Conservation (phyloP, 2,888 invertebrate species). For the Yponomeuta cagnagella region DNA sequence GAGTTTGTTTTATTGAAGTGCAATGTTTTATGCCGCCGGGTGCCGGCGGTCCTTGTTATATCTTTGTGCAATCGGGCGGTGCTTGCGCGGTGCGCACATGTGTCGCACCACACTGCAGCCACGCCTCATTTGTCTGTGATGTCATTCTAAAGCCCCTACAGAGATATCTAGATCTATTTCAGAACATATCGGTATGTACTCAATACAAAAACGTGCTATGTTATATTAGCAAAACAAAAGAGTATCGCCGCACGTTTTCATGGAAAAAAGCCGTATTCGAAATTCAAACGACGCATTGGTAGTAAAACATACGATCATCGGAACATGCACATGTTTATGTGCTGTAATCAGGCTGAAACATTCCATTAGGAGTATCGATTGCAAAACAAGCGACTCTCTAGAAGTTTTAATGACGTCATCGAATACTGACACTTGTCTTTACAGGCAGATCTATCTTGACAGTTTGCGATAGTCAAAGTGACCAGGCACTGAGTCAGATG, state of each 20-base stretch:
- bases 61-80: slow-evolving; percentile 59
- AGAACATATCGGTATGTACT: slow-evolving; percentile 1
- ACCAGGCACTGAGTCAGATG: neutral
- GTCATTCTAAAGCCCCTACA: slow-evolving; percentile 26
- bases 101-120: slow-evolving; percentile 33
- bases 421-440: no score
- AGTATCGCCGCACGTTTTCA: neutral
- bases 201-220: neutral
- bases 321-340: no score
- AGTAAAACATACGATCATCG: neutral
- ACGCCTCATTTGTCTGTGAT: neutral
- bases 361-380: no score
- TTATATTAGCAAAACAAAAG: neutral
- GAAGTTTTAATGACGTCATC: no score
- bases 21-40: slow-evolving; percentile 75
- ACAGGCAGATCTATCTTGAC: no score
- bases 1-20: slow-evolving; percentile 73
- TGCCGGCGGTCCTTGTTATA: slow-evolving; percentile 70
- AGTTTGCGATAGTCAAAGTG: neutral
- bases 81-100: slow-evolving; percentile 37
- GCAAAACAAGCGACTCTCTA: no score
- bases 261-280: neutral
- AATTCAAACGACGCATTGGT: slow-evolving; percentile 2
- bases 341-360: no score
- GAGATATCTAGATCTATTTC: slow-evolving; percentile 38